Evolutionary conservation across 2,888 invertebrate species (phyloP).

Genomic region (Machimus rusticus): DNA sequence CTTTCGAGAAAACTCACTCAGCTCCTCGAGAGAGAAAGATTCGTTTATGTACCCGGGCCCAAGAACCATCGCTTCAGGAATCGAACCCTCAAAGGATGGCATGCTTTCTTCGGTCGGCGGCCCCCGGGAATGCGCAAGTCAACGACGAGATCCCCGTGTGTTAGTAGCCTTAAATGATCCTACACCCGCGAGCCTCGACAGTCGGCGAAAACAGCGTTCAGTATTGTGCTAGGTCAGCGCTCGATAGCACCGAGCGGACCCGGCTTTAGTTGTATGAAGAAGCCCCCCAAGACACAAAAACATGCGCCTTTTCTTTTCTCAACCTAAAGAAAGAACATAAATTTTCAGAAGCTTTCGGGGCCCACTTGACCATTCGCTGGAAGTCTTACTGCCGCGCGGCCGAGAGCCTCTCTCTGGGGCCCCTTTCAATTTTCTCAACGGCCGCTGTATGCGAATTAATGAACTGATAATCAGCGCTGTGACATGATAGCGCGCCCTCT

Average conservation of each 20-base stretch:
- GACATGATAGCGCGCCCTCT: conserved; percentile 15
- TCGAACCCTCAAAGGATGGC: background rate
- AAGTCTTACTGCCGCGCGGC: background rate
- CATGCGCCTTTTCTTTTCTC: conserved; percentile 20
- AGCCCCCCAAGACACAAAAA: background rate
- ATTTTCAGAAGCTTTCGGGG: background rate
- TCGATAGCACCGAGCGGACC: conserved; percentile 14
- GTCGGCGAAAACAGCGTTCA: conserved; percentile 31
- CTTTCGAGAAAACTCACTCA: conserved; percentile 3
- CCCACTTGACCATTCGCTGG: background rate
- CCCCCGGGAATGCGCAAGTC: background rate
- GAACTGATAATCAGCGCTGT: conserved; percentile 34
- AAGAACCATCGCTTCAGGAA: background rate
- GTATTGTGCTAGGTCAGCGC: conserved; percentile 48
- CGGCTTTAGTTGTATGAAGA: background rate
- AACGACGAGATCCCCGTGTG: background rate
- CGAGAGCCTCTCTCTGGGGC: background rate
- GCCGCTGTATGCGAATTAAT: background rate
- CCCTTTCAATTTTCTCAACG: background rate
- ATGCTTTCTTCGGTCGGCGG: background rate
- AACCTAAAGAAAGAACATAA: background rate
- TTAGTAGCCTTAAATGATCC: background rate
- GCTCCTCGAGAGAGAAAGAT: background rate
- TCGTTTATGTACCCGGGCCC: conserved; percentile 1
- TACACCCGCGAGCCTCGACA: background rate